These are phyloP conservation scores for Atopsyche davidsoni DNA, from an alignment of 1,140 invertebrate species.

Conservation along the genomic window DNA sequence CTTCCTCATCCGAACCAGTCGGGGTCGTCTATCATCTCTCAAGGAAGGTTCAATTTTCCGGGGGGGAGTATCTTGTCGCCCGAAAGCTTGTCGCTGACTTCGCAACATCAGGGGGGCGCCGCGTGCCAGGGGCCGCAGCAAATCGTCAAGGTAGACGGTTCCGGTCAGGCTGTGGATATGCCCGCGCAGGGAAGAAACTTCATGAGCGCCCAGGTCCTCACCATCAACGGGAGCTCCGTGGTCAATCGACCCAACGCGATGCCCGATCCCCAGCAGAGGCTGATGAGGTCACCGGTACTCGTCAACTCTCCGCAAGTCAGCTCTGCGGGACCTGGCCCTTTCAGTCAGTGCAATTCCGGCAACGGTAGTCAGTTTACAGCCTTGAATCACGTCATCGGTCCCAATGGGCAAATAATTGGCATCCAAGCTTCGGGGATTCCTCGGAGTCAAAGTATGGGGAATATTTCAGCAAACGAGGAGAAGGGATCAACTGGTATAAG, in stretches of 20 bases:
- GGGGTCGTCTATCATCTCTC: conserved; percentile 13
- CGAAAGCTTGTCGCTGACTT: too few species aligned
- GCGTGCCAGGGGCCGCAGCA: conserved; percentile 11
- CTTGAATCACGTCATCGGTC: conserved; percentile 45
- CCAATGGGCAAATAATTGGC: conserved; percentile 52
- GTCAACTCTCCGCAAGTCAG: conserved; percentile 19
- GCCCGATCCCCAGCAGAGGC: conserved; percentile 18
- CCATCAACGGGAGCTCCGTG: conserved; percentile 19
- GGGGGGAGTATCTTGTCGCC: conserved; percentile 5
- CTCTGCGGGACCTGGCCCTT: conserved; percentile 2
- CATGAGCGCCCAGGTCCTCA: conserved; percentile 19
- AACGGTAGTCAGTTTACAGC: conserved; percentile 12
- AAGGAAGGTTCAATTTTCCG: conserved; percentile 20
- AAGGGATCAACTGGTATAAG: conserved; percentile 9
- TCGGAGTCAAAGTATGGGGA: conserved; percentile 31
- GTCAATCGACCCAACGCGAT: conserved; percentile 5
- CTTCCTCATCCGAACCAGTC: conserved; percentile 17
- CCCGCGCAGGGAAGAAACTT: conserved; percentile 15
- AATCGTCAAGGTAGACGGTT: conserved; percentile 6
- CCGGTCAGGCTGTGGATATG: conserved; percentile 7
- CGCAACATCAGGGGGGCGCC: conserved; percentile 5
- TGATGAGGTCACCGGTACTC: conserved; percentile 21
- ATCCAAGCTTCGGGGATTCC: conserved; percentile 43
- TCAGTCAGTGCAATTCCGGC: not conserved
- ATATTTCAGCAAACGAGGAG: conserved; percentile 13